These are phyloP conservation scores for Stictonetta naevosa DNA, from an alignment of 2,113 vertebrate genomes.

Conservation along the genomic window DNA sequence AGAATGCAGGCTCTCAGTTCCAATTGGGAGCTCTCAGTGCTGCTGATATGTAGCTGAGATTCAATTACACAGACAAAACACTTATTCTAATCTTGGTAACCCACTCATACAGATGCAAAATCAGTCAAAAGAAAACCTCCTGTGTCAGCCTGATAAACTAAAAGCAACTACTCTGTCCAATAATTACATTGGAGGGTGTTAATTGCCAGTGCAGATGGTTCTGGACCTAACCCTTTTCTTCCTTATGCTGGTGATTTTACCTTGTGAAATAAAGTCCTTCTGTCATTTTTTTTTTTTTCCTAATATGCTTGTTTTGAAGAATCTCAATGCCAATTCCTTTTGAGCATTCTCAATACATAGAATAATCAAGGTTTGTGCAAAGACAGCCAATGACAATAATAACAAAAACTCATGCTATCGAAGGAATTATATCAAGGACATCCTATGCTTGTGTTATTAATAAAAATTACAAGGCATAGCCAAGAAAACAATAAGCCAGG, in stretches of 20 bases:
- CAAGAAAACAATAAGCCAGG: neutral
- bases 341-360: neutral
- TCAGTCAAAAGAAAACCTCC: neutral
- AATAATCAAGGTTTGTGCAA: neutral
- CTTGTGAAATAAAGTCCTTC: neutral
- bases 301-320: neutral
- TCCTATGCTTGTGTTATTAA: neutral
- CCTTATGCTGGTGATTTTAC: neutral
- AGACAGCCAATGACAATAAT: neutral
- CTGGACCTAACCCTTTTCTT: neutral
- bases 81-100: conserved; percentile 3
- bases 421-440: neutral
- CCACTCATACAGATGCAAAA: neutral
- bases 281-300: neutral
- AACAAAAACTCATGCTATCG: neutral
- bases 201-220: neutral
- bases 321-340: neutral
- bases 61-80: neutral
- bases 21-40: neutral
- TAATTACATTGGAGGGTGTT: neutral
- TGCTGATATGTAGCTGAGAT: neutral
- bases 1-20: neutral
- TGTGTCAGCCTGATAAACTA: neutral
- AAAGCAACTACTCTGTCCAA: neutral
- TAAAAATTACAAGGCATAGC: neutral